These are phyloP conservation scores for Pentalonia nigronervosa DNA, from an alignment of 1,140 invertebrate species.

Conservation along the genomic window DNA sequence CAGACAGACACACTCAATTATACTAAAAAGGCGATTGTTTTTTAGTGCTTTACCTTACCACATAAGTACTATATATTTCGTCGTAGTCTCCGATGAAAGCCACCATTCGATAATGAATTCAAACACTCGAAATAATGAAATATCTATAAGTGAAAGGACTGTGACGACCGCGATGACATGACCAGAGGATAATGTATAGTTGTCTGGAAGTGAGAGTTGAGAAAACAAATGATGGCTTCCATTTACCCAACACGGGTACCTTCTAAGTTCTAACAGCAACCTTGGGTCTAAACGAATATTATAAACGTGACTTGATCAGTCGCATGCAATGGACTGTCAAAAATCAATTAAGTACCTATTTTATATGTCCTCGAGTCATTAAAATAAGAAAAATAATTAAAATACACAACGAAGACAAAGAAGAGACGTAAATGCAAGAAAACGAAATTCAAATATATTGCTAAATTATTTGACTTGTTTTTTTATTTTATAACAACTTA, in stretches of 20 bases:
- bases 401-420: background rate
- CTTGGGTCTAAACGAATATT: background rate
- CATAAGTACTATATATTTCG: background rate
- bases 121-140: background rate
- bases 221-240: background rate
- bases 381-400: background rate
- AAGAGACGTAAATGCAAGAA: background rate
- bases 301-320: background rate
- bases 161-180: background rate
- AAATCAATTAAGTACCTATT: background rate
- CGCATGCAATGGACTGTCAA: background rate
- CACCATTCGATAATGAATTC: background rate
- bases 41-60: background rate
- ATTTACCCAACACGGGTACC: background rate
- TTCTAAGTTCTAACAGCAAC: background rate
- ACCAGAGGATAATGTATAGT: background rate
- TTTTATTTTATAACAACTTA: background rate
- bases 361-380: background rate
- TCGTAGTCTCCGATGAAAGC: background rate
- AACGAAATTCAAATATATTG: background rate
- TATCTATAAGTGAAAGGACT: background rate
- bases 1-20: background rate
- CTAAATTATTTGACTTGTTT: background rate
- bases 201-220: background rate
- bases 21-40: background rate